Conservation (phyloP, 2,797 vertebrate species). For the Bradypodion pumilum region DNA sequence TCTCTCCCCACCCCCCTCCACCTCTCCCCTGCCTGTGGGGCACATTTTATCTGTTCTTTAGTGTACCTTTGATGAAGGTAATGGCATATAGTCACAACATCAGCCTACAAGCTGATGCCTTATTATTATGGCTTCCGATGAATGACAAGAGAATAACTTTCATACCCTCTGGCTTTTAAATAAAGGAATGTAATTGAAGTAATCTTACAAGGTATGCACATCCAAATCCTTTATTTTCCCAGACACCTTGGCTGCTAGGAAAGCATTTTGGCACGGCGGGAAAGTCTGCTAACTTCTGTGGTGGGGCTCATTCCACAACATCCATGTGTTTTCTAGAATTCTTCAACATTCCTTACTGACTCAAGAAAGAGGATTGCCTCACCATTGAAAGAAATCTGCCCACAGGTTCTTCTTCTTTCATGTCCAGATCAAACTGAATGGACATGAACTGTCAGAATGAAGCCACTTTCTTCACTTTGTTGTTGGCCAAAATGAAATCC, state of each 20-base stretch:
- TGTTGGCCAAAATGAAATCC: no score
- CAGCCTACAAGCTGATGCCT: background rate
- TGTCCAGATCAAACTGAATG: no score
- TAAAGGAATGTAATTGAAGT: constrained; percentile 20
- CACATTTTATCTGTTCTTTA: constrained; percentile 2
- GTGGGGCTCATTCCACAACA: background rate
- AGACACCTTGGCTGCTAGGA: constrained; percentile 11
- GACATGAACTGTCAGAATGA: no score
- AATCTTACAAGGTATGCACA: background rate
- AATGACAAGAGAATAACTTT: constrained; percentile 8
- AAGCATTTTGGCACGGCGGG: constrained; percentile 6
- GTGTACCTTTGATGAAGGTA: background rate
- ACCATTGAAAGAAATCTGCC: no score
- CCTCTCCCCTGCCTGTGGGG: background rate
- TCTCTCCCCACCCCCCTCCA: background rate
- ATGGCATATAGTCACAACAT: background rate
- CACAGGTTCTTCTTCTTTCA: no score
- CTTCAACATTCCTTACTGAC: background rate
- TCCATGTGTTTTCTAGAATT: background rate
- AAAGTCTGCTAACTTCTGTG: constrained; percentile 9
- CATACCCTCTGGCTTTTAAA: background rate
- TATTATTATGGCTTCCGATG: constrained; percentile 3
- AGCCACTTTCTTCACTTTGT: no score
- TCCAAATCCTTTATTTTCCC: background rate
- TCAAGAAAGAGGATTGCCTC: constrained; percentile 7